These are phyloP conservation scores for Elmis aenea DNA, from an alignment of 2,888 invertebrate species.

Conservation along the genomic window DNA sequence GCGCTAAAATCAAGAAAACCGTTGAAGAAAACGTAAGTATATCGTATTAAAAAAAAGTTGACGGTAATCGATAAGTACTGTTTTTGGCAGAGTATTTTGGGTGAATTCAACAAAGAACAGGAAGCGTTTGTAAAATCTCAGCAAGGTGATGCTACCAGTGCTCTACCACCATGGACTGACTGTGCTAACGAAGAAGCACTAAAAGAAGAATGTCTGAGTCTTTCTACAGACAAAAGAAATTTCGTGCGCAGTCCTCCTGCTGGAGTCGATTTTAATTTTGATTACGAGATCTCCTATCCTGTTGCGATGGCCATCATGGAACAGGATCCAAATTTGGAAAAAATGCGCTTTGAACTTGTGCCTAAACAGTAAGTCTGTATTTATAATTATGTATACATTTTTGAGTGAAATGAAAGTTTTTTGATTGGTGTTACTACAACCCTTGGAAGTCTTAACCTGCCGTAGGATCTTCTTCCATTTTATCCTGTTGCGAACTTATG, in stretches of 20 bases:
- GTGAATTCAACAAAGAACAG: constrained; percentile 96
- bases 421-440: constrained; percentile 2
- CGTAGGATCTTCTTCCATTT: no score
- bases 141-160: constrained; percentile 59
- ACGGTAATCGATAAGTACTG: constrained; percentile 2
- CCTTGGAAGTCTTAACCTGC: no score
- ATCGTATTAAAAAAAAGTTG: constrained; percentile 3
- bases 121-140: constrained; percentile 92
- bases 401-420: neutral
- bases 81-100: constrained; percentile 76
- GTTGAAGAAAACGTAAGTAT: constrained; percentile 90
- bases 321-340: constrained; percentile 92
- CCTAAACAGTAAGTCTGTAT: constrained; percentile 87
- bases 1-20: constrained; percentile 90
- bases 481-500: no score
- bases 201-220: constrained; percentile 91
- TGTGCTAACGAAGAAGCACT: constrained; percentile 90
- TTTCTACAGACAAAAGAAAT: constrained; percentile 93
- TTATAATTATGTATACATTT: constrained; percentile 3
- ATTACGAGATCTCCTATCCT: constrained; percentile 88
- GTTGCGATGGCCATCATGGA: constrained; percentile 92
- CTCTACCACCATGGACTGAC: constrained; percentile 91
- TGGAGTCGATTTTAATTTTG: constrained; percentile 93
- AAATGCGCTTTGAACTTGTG: constrained; percentile 98
- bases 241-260: constrained; percentile 95